Base-by-base conservation (phyloP, 1,140 invertebrate species). In the Trachymyrmex cornetzi region DNA sequence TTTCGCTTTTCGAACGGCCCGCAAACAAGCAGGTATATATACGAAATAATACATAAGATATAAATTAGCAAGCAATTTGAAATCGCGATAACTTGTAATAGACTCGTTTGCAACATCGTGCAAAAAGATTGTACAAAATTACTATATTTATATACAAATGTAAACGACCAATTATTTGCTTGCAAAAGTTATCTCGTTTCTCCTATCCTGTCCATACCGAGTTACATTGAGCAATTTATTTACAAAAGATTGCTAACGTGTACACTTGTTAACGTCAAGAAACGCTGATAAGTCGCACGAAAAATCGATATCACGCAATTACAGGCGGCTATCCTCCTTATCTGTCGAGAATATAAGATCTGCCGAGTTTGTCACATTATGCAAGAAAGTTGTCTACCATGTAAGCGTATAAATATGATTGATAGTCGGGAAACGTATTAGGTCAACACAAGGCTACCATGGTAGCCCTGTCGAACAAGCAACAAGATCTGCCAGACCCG, bases 361-460 rank as follows among this genome's bases (percentile, higher is more conserved):
- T n/a, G 69, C 38, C 80, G 38, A 61, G 55, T 80, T 84, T 77
- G 80, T 72, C 69, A 38, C 59, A 75, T 90, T 90, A 90, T 77
- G 87, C 89, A 88, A 90, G 82, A 84, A 74, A 90, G 59, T 63
- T 22, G 61, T 67, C 53, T 48, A 34, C 38, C 69, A 38, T 61
- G 59, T 74, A 75, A 84, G 66, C 89, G 57, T 61, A 71, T 27
- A 64, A n/a, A 38, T 27, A 90, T 91, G 89, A 91, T 91, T 88
- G 89, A 91, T 91, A 84, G 89, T 30, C 87, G 77, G 55, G 86
- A 90, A 90, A 55, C 77, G 48, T 91, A 88, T 91, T 90, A 90
- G 89, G 89, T 90, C 66, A 91, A 71, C 77, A 57, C 16, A 77
- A 50, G 34, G 92, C 93, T 93, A 93, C 90, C 87, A 88, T 91